Evolutionary conservation across 2,888 invertebrate species (phyloP).

Genomic region (Lumbricus terrestris): DNA sequence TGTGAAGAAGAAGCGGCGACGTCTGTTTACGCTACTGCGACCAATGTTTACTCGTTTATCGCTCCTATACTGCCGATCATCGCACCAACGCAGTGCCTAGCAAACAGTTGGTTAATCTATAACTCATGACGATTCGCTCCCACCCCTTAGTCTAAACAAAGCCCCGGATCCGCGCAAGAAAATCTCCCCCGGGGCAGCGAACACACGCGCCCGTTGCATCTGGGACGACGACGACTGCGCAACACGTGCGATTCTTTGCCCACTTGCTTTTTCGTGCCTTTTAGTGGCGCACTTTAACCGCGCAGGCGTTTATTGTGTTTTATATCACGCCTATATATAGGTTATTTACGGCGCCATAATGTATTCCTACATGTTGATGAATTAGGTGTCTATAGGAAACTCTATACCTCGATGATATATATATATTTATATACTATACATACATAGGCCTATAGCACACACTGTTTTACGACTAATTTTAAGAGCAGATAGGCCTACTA

Average conservation of each 20-base stretch:
- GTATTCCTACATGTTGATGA: neutral
- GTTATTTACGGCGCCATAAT: conserved; percentile 3
- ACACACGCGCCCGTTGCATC: neutral
- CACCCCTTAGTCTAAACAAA: neutral
- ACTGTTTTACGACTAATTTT: neutral
- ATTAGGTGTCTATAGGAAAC: neutral
- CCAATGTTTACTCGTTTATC: neutral
- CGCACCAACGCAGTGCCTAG: conserved; percentile 3
- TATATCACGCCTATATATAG: neutral
- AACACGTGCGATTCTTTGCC: neutral
- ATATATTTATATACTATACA: neutral
- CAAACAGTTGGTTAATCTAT: conserved; percentile 3
- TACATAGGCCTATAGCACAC: no score
- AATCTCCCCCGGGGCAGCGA: conserved; percentile 3
- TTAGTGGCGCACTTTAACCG: neutral
- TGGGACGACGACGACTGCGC: neutral
- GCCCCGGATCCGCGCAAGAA: neutral
- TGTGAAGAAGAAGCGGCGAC: neutral
- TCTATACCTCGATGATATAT: no score
- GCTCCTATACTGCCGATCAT: neutral
- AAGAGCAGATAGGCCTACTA: neutral
- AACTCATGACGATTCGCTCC: conserved; percentile 3
- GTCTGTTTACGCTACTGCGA: conserved; percentile 3
- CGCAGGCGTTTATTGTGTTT: neutral
- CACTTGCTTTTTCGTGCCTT: conserved; percentile 3